A percentile compares a stretch with the other conserved stretches of the same genome.
These are phyloP conservation scores for Macrostomum lignano DNA, from an alignment of 1,140 invertebrate genomes.

Conservation along the genomic window DNA sequence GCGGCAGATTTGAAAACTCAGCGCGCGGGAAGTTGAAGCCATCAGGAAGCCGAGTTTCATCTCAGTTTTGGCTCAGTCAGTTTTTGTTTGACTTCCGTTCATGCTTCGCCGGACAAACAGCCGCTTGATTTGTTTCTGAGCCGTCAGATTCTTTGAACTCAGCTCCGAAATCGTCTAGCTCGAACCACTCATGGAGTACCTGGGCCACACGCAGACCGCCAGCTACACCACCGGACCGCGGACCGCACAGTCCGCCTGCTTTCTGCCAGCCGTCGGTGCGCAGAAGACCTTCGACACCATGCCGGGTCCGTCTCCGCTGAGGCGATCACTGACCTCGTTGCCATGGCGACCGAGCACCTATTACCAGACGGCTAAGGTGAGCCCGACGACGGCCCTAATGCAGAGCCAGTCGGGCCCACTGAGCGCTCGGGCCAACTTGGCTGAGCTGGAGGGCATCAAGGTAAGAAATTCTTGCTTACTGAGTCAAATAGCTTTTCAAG, in stretches of 20 bases:
- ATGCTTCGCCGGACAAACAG: no score
- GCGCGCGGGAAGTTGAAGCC: no score
- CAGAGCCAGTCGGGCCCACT: slow-evolving; percentile 17
- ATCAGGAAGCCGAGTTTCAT: no score
- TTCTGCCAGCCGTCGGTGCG: slow-evolving; percentile 7
- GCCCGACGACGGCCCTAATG: slow-evolving; percentile 7
- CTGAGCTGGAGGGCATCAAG: slow-evolving; percentile 18
- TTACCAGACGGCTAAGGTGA: slow-evolving; percentile 16
- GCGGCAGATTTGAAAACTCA: no score
- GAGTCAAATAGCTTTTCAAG: slow-evolving; percentile 5
- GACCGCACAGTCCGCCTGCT: not conserved
- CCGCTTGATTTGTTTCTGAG: no score
- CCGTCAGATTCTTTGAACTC: no score
- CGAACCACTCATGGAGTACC: slow-evolving; percentile 29
- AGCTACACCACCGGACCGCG: slow-evolving; percentile 24
- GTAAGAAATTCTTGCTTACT: no score
- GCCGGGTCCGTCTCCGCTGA: slow-evolving; percentile 15
- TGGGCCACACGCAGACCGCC: slow-evolving; percentile 26
- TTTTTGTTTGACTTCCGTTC: no score
- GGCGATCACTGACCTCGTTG: slow-evolving; percentile 21
- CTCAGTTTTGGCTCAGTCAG: no score
- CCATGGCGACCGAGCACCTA: slow-evolving; percentile 26
- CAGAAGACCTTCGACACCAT: slow-evolving; percentile 3
- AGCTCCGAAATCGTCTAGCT: no score
- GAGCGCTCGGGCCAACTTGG: slow-evolving; percentile 15